Percentiles rank a stretch among this genome's conserved stretches.
These are phyloP conservation scores for Drosophila sp. DNA, from an alignment of 1,140 invertebrate genomes.

Conservation along the genomic window DNA sequence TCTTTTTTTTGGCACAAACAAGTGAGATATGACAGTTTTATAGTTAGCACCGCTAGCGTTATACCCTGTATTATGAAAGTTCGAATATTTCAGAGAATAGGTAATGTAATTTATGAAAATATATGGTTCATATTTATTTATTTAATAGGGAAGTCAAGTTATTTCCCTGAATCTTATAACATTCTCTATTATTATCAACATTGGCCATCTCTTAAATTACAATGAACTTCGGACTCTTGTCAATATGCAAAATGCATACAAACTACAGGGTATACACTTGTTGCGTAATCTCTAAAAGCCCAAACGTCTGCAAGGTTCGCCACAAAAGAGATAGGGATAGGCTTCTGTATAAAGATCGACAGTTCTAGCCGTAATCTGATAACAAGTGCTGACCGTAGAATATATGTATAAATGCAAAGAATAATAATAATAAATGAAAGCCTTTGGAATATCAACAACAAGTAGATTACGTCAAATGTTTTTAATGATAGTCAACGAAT, in stretches of 20 bases:
- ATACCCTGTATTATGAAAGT: slow-evolving; percentile 21
- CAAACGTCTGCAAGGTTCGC: slow-evolving; percentile 30
- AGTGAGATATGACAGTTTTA: background rate
- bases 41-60: background rate
- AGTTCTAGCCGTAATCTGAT: slow-evolving; percentile 16
- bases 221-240: no score
- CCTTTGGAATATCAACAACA: slow-evolving; percentile 6
- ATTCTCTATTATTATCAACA: no score
- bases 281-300: slow-evolving; percentile 21
- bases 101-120: background rate
- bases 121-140: no score
- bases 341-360: slow-evolving; percentile 40
- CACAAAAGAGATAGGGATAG: slow-evolving; percentile 18
- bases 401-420: slow-evolving; percentile 1
- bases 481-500: slow-evolving; percentile 19
- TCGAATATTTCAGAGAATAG: background rate
- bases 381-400: slow-evolving; percentile 19
- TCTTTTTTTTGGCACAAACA: slow-evolving; percentile 31
- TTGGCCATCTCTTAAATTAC: no score
- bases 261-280: background rate
- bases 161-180: no score
- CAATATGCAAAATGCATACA: background rate
- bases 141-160: background rate
- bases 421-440: slow-evolving; percentile 11
- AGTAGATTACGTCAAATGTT: slow-evolving; percentile 38